Evolutionary conservation across 2,888 invertebrate genomes (phyloP).

Genomic region (Rhorus exstirpatorius): DNA sequence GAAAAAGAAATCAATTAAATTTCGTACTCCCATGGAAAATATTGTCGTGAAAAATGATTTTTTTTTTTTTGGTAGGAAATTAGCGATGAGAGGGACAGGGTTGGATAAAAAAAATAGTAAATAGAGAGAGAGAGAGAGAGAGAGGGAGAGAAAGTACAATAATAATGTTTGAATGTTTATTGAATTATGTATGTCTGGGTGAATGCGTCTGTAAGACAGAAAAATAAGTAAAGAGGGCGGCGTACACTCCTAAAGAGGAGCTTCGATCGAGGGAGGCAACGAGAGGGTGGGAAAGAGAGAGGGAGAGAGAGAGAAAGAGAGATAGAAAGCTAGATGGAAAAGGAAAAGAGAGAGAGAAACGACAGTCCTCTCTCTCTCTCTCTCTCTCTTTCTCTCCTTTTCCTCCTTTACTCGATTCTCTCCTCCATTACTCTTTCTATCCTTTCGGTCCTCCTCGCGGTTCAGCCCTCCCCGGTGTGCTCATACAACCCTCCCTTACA

Average conservation of each 20-base stretch:
- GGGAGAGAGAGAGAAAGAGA: constrained; percentile 44
- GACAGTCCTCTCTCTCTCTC: constrained; percentile 63
- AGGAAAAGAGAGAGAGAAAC: constrained; percentile 52
- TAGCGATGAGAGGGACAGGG: constrained; percentile 11
- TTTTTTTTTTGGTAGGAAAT: no score
- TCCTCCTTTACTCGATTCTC: constrained; percentile 46
- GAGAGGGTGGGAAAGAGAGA: constrained; percentile 68
- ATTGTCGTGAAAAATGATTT: no score
- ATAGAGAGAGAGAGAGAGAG: neutral
- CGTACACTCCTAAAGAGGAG: constrained; percentile 79
- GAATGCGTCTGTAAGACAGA: constrained; percentile 33
- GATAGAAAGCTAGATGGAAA: constrained; percentile 18
- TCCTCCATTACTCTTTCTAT: constrained; percentile 44
- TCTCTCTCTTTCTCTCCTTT: constrained; percentile 49
- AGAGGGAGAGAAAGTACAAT: neutral
- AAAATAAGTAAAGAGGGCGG: constrained; percentile 63
- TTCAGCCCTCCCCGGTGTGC: constrained; percentile 19
- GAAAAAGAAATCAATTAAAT: no score
- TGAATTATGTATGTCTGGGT: constrained; percentile 41
- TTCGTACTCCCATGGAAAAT: no score
- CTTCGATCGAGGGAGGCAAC: constrained; percentile 77
- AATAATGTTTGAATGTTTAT: neutral
- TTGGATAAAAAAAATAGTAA: neutral
- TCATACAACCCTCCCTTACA: neutral
- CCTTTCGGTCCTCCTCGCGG: constrained; percentile 44